phyloP scores from a whole-genome alignment of 1,140 invertebrate genomes.

The Ostrea denselamellosa region DNA sequence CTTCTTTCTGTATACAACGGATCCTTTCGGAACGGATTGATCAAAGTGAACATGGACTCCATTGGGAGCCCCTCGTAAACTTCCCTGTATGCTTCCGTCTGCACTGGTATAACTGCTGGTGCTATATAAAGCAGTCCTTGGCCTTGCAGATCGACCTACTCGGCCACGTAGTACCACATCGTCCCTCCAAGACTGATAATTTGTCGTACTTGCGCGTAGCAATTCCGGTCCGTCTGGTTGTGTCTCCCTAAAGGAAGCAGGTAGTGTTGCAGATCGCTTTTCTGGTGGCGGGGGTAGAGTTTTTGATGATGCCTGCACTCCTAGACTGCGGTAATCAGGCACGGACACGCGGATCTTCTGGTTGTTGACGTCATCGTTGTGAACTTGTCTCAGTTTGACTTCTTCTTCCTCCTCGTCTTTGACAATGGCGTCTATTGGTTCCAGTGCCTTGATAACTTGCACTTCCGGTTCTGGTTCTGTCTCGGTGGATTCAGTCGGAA shows the following conservation, averaged over 20 bases:
- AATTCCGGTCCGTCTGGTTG: slow-evolving; percentile 31
- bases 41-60: slow-evolving; percentile 37
- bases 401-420: slow-evolving; percentile 10
- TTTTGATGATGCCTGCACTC: slow-evolving; percentile 30
- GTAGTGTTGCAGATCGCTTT: neutral
- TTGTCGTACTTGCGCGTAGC: slow-evolving; percentile 40
- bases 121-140: slow-evolving; percentile 41
- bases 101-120: slow-evolving; percentile 41
- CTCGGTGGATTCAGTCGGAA: neutral
- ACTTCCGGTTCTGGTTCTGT: slow-evolving; percentile 33
- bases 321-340: slow-evolving; percentile 53
- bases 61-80: slow-evolving; percentile 29
- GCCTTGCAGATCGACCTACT: slow-evolving; percentile 3
- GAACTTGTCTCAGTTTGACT: neutral
- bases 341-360: slow-evolving; percentile 44
- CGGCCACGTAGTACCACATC: slow-evolving; percentile 47
- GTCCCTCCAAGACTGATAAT: slow-evolving; percentile 54
- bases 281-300: neutral
- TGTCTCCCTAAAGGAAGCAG: neutral
- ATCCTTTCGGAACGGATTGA: neutral
- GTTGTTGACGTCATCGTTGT: neutral
- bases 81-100: slow-evolving; percentile 45
- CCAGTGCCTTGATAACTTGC: slow-evolving; percentile 5
- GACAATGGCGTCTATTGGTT: slow-evolving; percentile 36
- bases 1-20: slow-evolving; percentile 12